Conservation (phyloP, 2,113 vertebrate species). For the Lontra canadensis region DNA sequence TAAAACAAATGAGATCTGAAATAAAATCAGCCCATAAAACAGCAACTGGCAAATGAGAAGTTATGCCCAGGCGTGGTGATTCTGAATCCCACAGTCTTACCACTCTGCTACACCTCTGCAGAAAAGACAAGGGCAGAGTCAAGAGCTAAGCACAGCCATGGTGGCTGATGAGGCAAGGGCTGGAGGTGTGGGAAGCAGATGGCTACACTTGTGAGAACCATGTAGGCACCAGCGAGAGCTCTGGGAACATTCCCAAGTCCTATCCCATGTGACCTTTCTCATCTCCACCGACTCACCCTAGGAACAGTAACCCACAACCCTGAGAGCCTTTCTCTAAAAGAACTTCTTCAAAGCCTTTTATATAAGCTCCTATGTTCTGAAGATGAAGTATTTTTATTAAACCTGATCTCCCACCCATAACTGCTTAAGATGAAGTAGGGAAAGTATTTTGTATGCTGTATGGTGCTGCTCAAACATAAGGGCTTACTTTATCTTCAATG, state of each 20-base stretch:
- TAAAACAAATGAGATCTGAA: neutral
- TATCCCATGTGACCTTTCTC: neutral
- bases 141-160: neutral
- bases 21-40: neutral
- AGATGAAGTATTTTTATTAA: neutral
- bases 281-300: neutral
- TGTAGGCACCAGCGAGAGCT: accelerated
- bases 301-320: neutral
- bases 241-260: neutral
- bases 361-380: neutral
- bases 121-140: neutral
- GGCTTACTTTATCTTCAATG: neutral
- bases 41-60: neutral
- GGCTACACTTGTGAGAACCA: neutral
- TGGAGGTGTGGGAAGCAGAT: neutral
- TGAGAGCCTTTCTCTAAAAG: neutral
- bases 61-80: neutral
- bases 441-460: neutral
- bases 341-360: neutral
- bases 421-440: neutral
- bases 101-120: neutral
- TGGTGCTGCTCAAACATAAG: neutral
- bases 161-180: neutral
- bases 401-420: neutral
- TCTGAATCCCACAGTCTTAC: neutral